A percentile compares a stretch with the other conserved stretches of the same genome.
These are phyloP conservation scores for Meghimatium bilineatum DNA, from an alignment of 2,888 invertebrate species.

Conservation along the genomic window DNA sequence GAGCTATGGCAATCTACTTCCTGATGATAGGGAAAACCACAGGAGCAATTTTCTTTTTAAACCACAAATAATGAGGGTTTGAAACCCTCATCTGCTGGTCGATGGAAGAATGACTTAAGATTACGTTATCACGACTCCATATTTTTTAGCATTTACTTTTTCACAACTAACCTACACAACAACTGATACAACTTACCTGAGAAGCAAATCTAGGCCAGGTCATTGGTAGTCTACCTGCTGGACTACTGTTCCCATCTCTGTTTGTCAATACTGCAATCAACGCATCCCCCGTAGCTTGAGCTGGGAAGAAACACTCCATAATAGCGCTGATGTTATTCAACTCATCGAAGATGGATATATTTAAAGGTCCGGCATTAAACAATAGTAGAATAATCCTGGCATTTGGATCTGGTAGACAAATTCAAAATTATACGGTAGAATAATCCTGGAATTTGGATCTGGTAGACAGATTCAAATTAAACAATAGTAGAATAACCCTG, in stretches of 20 bases:
- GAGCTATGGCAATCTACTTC: too few species aligned
- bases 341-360: slow-evolving; percentile 67
- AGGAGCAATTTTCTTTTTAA: too few species aligned
- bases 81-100: too few species aligned
- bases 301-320: slow-evolving; percentile 71
- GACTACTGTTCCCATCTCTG: slow-evolving; percentile 59
- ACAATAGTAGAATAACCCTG: slow-evolving; percentile 65
- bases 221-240: slow-evolving; percentile 71
- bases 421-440: neutral
- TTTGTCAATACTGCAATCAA: slow-evolving; percentile 63
- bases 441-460: too few species aligned
- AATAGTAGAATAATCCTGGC: slow-evolving; percentile 64
- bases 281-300: slow-evolving; percentile 72
- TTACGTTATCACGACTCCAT: too few species aligned
- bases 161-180: too few species aligned
- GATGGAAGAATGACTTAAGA: too few species aligned
- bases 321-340: slow-evolving; percentile 60
- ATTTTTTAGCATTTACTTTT: too few species aligned
- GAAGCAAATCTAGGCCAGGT: slow-evolving; percentile 65
- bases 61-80: too few species aligned
- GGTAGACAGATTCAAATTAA: too few species aligned
- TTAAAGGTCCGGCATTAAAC: slow-evolving; percentile 73
- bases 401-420: slow-evolving; percentile 50
- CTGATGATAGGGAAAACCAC: too few species aligned
- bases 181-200: slow-evolving; percentile 12